Evolutionary conservation across 2,797 vertebrate species (phyloP).

Genomic region (Micrastur ruficollis): DNA sequence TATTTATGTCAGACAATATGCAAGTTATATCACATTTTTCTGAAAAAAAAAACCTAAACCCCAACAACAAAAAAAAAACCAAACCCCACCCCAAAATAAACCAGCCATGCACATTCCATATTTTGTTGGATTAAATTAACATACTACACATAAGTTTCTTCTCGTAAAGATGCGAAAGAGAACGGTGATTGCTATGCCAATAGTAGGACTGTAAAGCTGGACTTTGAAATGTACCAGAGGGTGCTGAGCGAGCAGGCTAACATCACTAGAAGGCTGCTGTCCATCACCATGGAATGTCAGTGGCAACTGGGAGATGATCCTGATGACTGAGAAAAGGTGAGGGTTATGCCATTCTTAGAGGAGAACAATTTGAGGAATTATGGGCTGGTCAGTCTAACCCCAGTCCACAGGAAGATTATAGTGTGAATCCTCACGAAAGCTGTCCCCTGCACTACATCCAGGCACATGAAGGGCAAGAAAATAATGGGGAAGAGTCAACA

Average conservation of each 20-base stretch:
- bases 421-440: not conserved
- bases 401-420: not conserved
- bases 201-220: not conserved
- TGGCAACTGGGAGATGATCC: not conserved
- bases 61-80: not conserved
- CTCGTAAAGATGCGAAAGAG: not conserved
- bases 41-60: not conserved
- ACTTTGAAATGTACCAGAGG: not conserved
- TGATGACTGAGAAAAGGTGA: not conserved
- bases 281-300: not conserved
- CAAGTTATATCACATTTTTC: not conserved
- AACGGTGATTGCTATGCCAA: not conserved
- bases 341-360: not conserved
- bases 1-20: not conserved
- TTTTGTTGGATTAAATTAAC: not conserved
- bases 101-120: not conserved
- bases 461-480: not conserved
- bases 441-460: not conserved
- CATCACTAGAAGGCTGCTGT: not conserved
- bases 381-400: not conserved
- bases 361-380: not conserved
- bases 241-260: not conserved
- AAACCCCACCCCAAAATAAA: accelerated
- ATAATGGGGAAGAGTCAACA: not conserved
- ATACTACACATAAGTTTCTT: not conserved